Evolutionary conservation across 2,888 invertebrate species (phyloP).

Genomic region (Cyclophora albipunctata): DNA sequence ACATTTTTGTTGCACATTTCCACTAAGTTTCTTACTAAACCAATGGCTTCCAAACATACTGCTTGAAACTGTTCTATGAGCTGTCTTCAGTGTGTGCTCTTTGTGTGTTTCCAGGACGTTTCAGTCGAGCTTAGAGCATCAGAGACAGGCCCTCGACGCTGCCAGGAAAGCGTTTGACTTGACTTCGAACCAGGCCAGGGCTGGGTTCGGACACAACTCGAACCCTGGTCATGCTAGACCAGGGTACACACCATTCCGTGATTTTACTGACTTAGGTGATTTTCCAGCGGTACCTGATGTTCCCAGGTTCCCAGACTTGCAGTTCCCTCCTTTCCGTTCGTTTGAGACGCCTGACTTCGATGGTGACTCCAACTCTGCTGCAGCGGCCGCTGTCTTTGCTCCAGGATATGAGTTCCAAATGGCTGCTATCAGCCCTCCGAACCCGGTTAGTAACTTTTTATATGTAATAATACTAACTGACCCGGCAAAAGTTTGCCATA

Average conservation of each 20-base stretch:
- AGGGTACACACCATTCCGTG: constrained; percentile 4
- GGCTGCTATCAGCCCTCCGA: constrained; percentile 75
- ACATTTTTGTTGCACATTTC: no score
- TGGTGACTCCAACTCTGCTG: constrained; percentile 44
- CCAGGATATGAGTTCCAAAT: constrained; percentile 73
- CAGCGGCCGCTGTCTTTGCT: constrained; percentile 70
- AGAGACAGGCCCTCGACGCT: constrained; percentile 49
- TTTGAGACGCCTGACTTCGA: constrained; percentile 26
- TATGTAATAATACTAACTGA: not conserved
- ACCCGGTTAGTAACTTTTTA: constrained; percentile 64
- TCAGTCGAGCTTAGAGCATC: constrained; percentile 43
- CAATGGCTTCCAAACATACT: not conserved
- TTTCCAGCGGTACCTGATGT: constrained; percentile 9
- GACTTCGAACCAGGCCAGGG: constrained; percentile 44
- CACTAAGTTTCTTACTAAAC: constrained; percentile 1
- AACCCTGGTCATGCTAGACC: no score
- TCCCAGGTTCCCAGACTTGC: constrained; percentile 15
- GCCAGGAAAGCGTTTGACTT: constrained; percentile 60
- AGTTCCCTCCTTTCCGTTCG: constrained; percentile 16
- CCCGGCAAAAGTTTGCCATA: no score
- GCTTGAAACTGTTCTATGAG: not conserved
- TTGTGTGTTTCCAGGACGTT: constrained; percentile 52
- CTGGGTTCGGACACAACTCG: not conserved
- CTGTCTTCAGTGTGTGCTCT: no score
- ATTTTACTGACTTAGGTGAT: constrained; percentile 3